These are phyloP conservation scores for Tinea trinotella DNA, from an alignment of 2,888 invertebrate species.

Conservation along the genomic window DNA sequence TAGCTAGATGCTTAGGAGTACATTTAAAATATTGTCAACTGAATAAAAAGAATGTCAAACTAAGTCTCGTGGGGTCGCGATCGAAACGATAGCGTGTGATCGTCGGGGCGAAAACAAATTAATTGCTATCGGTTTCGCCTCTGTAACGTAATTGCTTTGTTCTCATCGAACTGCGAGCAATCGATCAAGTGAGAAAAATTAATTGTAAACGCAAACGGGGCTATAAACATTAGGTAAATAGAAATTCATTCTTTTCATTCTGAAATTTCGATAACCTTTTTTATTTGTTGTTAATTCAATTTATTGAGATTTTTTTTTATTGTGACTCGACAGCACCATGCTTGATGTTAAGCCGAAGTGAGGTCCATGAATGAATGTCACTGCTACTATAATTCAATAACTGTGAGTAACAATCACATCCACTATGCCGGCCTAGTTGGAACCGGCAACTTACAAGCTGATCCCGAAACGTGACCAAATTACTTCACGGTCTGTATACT, in stretches of 20 bases:
- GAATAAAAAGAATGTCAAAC: conserved; percentile 4
- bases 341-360: too few relatives aligned
- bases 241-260: conserved; percentile 6
- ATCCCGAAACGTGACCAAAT: too few relatives aligned
- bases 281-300: not conserved
- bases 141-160: conserved; percentile 66
- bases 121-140: conserved; percentile 65
- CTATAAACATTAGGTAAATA: conserved; percentile 15
- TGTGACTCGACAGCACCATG: too few relatives aligned
- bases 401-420: too few relatives aligned
- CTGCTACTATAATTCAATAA: too few relatives aligned
- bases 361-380: too few relatives aligned
- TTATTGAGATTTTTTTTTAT: not conserved
- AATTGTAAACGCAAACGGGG: conserved; percentile 35
- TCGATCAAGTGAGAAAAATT: conserved; percentile 67
- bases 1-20: not conserved
- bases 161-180: conserved; percentile 39
- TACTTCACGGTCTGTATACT: too few relatives aligned
- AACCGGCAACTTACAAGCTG: too few relatives aligned
- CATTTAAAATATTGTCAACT: not conserved
- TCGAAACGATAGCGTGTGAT: conserved; percentile 14
- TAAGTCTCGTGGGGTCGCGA: not conserved
- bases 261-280: not conserved
- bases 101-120: conserved; percentile 62
- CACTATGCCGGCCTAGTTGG: too few relatives aligned